Evolutionary conservation across 1,140 invertebrate species (phyloP).

Genomic region (Lepidotrigona ventralis): DNA sequence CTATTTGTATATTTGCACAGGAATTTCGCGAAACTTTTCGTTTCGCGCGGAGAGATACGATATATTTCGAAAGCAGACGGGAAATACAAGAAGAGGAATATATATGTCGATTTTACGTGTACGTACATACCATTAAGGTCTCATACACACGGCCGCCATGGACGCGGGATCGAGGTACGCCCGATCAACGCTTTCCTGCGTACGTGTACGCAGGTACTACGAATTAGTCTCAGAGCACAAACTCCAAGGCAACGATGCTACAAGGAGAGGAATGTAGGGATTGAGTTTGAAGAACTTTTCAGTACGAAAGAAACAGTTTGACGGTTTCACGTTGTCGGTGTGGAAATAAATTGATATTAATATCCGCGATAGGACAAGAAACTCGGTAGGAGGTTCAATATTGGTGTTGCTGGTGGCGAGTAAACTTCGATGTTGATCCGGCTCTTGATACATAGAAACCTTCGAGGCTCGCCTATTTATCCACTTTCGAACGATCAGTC

Average conservation of each 20-base stretch:
- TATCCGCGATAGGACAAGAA: not conserved
- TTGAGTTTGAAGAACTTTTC: not conserved
- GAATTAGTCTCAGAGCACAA: too few species aligned
- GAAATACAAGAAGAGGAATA: too few species aligned
- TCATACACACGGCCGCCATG: too few species aligned
- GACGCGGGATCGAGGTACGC: too few species aligned
- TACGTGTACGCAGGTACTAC: too few species aligned
- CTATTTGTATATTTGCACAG: not conserved
- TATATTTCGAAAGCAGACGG: too few species aligned
- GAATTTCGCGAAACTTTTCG: not conserved
- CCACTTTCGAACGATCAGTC: not conserved
- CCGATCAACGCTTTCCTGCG: too few species aligned
- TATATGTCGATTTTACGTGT: too few species aligned
- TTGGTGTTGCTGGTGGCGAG: not conserved
- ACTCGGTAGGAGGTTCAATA: not conserved
- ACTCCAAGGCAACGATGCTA: too few species aligned
- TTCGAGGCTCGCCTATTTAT: not conserved
- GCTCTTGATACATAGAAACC: not conserved
- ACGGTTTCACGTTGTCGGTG: not conserved
- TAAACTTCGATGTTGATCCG: not conserved
- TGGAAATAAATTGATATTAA: not conserved
- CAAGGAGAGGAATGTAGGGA: too few species aligned
- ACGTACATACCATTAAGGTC: too few species aligned
- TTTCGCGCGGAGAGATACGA: too few species aligned
- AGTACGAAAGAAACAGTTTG: not conserved